Conservation (phyloP, 2,888 invertebrate species). For the Pristionchus mayeri region DNA sequence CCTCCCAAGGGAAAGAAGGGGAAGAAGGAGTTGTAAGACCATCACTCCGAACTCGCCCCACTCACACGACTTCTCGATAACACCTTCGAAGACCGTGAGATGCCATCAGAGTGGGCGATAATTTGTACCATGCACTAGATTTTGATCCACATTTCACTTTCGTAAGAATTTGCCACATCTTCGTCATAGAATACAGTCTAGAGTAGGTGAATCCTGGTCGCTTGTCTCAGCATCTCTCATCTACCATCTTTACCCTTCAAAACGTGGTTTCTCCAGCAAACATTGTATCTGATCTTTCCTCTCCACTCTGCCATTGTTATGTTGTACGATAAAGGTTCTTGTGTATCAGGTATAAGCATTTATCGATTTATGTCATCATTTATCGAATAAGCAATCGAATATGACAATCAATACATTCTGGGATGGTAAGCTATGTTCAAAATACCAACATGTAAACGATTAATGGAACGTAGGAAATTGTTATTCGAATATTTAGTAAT, state of each 20-base stretch:
- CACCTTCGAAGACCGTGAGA: background rate
- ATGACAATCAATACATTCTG: no score
- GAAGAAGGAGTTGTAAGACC: slow-evolving; percentile 62
- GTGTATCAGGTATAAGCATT: background rate
- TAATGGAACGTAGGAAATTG: no score
- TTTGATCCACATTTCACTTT: slow-evolving; percentile 6
- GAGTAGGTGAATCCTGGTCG: slow-evolving; percentile 16
- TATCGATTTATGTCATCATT: no score
- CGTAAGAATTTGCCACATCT: background rate
- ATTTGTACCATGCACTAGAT: background rate
- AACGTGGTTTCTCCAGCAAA: slow-evolving; percentile 32
- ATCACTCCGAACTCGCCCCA: background rate
- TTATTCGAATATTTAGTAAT: no score
- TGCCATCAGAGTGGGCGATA: background rate
- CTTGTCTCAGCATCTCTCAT: background rate
- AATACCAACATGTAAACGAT: no score
- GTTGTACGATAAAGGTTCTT: slow-evolving; percentile 40
- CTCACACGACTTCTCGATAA: background rate
- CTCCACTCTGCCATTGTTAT: slow-evolving; percentile 39
- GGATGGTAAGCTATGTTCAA: no score
- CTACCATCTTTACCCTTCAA: slow-evolving; percentile 9
- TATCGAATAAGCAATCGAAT: background rate
- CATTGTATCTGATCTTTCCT: slow-evolving; percentile 40
- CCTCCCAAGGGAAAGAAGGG: slow-evolving; percentile 62
- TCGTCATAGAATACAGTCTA: slow-evolving; percentile 22